Evolutionary conservation across 2,888 invertebrate species (phyloP).

Genomic region (Epirrhoe tristata): DNA sequence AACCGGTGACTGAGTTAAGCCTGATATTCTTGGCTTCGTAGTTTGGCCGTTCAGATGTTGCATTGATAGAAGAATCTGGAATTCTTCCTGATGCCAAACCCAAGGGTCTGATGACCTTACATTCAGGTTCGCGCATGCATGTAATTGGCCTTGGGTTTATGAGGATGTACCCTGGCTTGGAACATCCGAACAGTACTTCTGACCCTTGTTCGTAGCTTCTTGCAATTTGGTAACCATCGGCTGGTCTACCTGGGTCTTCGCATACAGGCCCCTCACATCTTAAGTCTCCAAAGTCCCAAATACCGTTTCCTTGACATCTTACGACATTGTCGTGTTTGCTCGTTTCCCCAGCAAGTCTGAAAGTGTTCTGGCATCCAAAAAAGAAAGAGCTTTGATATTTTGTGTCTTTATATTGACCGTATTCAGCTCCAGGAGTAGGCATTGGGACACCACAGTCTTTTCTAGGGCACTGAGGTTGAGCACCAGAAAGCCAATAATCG

Average conservation of each 20-base stretch:
- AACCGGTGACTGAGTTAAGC: slow-evolving; percentile 96
- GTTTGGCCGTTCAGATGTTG: slow-evolving; percentile 96
- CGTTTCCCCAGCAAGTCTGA: slow-evolving; percentile 96
- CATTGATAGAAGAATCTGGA: slow-evolving; percentile 97
- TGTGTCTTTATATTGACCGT: slow-evolving; percentile 94
- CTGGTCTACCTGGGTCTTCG: slow-evolving; percentile 97
- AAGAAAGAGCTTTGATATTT: slow-evolving; percentile 97
- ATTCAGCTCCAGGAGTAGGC: slow-evolving; percentile 97
- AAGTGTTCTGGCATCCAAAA: slow-evolving; percentile 98
- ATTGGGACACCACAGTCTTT: slow-evolving; percentile 96
- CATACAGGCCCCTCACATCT: slow-evolving; percentile 98
- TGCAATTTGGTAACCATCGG: slow-evolving; percentile 95
- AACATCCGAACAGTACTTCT: slow-evolving; percentile 95
- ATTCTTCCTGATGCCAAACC: slow-evolving; percentile 96
- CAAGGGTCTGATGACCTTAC: slow-evolving; percentile 95
- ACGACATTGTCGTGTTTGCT: slow-evolving; percentile 96
- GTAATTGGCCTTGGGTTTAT: slow-evolving; percentile 96
- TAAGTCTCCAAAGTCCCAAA: slow-evolving; percentile 99
- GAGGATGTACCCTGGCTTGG: slow-evolving; percentile 95
- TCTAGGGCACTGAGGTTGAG: slow-evolving; percentile 93
- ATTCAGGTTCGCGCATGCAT: slow-evolving; percentile 96
- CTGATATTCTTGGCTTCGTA: slow-evolving; percentile 96
- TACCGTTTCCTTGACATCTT: slow-evolving; percentile 95
- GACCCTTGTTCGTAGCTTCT: slow-evolving; percentile 95
- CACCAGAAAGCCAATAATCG: slow-evolving; percentile 96